These are phyloP conservation scores for Marmota monax DNA, from an alignment of 2,113 vertebrate species.

Conservation along the genomic window DNA sequence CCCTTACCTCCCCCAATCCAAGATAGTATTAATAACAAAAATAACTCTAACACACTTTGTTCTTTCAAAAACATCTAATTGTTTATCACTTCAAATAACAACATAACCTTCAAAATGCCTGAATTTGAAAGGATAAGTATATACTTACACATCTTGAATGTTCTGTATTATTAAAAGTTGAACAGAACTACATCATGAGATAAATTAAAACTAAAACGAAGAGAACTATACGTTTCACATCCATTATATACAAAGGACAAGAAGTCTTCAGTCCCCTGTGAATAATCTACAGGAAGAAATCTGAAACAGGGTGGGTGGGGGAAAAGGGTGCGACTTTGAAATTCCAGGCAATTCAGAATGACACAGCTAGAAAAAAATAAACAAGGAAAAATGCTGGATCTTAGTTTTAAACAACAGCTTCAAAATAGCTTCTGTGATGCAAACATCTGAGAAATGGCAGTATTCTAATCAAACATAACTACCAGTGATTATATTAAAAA, in stretches of 20 bases:
- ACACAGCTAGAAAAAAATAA: conserved; percentile 68
- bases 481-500: conserved; percentile 21
- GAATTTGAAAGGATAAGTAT: conserved; percentile 43
- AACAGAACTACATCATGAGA: conserved; percentile 51
- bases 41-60: neutral
- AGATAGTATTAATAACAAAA: conserved; percentile 47
- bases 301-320: conserved; percentile 75
- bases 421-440: conserved; percentile 49
- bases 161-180: conserved; percentile 48
- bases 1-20: neutral
- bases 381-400: conserved; percentile 71
- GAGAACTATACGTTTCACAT: conserved; percentile 70
- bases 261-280: conserved; percentile 66
- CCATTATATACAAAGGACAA: conserved; percentile 70
- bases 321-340: conserved; percentile 76
- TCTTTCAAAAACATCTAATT: conserved; percentile 34
- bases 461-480: conserved; percentile 48
- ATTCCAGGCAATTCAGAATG: conserved; percentile 82
- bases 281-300: conserved; percentile 78
- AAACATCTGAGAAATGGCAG: conserved; percentile 67
- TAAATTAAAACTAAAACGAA: conserved; percentile 72
- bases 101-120: conserved; percentile 34
- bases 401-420: conserved; percentile 63
- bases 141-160: conserved; percentile 75
- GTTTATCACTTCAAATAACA: conserved; percentile 42